A percentile compares a stretch with the other conserved stretches of the same genome.
phyloP scores from a whole-genome alignment of 2,113 vertebrate genomes.

The Melanocharis versteri region DNA sequence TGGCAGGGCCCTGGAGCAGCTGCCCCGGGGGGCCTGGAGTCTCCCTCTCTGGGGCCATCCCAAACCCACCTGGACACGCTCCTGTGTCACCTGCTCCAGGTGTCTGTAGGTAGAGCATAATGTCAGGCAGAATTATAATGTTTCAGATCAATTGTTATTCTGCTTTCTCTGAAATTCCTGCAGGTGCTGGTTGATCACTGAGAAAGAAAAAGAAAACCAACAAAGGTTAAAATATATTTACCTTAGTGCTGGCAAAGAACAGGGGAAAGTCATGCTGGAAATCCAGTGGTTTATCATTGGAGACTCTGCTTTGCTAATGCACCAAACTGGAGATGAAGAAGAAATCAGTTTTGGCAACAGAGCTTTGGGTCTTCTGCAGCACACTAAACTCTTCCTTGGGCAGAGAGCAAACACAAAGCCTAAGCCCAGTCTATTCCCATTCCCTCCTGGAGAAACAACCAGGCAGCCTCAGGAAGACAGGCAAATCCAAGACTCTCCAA shows the following conservation, averaged over 20 bases:
- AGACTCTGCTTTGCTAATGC: neutral
- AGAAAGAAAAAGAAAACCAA: neutral
- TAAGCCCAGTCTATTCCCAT: neutral
- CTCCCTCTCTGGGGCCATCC: neutral
- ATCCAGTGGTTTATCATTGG: neutral
- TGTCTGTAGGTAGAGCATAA: neutral
- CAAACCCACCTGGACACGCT: fast-evolving
- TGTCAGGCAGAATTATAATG: neutral
- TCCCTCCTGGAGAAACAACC: neutral
- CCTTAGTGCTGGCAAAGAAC: neutral
- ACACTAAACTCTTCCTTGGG: neutral
- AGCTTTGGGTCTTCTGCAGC: neutral
- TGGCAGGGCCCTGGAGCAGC: neutral
- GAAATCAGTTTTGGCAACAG: neutral
- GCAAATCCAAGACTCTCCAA: neutral
- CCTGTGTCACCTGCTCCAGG: neutral
- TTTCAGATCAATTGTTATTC: neutral
- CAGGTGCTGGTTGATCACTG: neutral
- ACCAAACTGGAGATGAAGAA: neutral
- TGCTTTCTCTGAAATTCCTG: neutral
- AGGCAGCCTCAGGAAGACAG: neutral
- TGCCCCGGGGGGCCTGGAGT: neutral
- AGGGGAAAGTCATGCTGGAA: neutral
- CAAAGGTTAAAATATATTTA: neutral
- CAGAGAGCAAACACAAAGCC: neutral